These are phyloP conservation scores for Mythimna vitellina DNA, from an alignment of 2,888 invertebrate genomes.

Conservation along the genomic window DNA sequence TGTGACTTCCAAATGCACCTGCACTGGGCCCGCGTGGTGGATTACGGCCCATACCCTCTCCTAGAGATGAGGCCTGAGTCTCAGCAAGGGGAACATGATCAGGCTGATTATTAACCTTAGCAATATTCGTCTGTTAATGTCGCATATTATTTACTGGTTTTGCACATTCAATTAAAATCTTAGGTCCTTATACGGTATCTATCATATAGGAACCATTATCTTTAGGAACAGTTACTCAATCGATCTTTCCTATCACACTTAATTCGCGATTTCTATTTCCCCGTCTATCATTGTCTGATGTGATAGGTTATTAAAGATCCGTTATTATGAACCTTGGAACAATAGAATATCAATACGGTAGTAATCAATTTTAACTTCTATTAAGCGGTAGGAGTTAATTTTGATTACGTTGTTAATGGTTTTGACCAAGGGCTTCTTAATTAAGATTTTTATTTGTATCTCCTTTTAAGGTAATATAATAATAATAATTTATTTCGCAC, in stretches of 20 bases:
- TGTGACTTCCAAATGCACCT: too few species aligned
- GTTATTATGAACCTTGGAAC: background rate
- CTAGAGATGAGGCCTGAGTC: too few species aligned
- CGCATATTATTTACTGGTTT: background rate
- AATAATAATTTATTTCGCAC: too few species aligned
- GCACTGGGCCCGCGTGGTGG: too few species aligned
- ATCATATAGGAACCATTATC: background rate
- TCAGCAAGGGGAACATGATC: too few species aligned
- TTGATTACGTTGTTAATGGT: background rate
- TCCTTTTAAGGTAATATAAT: too few species aligned
- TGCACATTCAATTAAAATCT: background rate
- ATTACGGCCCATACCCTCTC: too few species aligned
- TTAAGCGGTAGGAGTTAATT: too few species aligned
- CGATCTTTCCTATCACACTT: too few species aligned
- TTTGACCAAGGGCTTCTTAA: too few species aligned
- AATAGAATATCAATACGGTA: background rate
- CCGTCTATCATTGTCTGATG: background rate
- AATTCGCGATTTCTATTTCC: conserved; percentile 6
- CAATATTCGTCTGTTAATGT: background rate
- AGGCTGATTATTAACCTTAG: background rate
- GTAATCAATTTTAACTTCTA: background rate
- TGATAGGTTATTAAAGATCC: background rate
- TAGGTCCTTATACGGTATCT: too few species aligned
- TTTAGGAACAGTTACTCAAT: background rate
- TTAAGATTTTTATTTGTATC: too few species aligned